These are phyloP conservation scores for Endotricha flammealis DNA, from an alignment of 2,888 invertebrate species.

Conservation along the genomic window DNA sequence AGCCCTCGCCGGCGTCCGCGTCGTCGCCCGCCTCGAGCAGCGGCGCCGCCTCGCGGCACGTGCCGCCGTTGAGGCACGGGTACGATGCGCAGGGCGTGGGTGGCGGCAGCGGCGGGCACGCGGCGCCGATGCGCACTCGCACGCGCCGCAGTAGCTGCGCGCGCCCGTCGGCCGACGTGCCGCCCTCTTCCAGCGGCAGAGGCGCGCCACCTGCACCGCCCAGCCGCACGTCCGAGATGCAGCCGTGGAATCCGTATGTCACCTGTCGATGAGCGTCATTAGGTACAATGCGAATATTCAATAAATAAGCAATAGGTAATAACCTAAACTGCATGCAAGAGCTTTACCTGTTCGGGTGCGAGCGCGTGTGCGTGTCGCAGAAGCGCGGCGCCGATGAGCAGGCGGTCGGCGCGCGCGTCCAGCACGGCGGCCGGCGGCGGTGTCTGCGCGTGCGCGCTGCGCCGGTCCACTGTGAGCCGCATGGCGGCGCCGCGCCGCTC, in stretches of 20 bases:
- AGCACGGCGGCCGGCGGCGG: conserved; percentile 87
- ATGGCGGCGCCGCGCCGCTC: conserved; percentile 90
- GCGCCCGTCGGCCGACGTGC: conserved; percentile 48
- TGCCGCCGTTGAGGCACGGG: conserved; percentile 73
- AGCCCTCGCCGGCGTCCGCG: conserved; percentile 69
- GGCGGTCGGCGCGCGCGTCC: conserved; percentile 89
- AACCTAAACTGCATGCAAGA: too few relatives aligned
- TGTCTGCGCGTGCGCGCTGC: conserved; percentile 84
- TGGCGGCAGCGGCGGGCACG: conserved; percentile 49
- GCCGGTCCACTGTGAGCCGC: conserved; percentile 87
- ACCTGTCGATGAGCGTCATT: conserved; percentile 71
- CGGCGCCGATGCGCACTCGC: conserved; percentile 41
- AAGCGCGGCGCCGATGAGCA: conserved; percentile 92
- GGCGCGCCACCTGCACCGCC: conserved; percentile 84
- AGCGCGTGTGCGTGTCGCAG: conserved; percentile 85
- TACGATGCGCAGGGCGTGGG: conserved; percentile 56
- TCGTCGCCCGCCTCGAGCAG: conserved; percentile 38
- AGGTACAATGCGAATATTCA: too few relatives aligned
- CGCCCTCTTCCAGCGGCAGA: conserved; percentile 82
- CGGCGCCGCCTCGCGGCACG: conserved; percentile 74
- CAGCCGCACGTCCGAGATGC: conserved; percentile 91
- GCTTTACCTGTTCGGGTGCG: conserved; percentile 67
- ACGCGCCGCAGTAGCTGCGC: conserved; percentile 52
- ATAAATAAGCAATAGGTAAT: not conserved
- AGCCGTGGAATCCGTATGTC: conserved; percentile 92